Base-by-base conservation (phyloP, 2,113 vertebrate genomes). In the Corapipo altera region DNA sequence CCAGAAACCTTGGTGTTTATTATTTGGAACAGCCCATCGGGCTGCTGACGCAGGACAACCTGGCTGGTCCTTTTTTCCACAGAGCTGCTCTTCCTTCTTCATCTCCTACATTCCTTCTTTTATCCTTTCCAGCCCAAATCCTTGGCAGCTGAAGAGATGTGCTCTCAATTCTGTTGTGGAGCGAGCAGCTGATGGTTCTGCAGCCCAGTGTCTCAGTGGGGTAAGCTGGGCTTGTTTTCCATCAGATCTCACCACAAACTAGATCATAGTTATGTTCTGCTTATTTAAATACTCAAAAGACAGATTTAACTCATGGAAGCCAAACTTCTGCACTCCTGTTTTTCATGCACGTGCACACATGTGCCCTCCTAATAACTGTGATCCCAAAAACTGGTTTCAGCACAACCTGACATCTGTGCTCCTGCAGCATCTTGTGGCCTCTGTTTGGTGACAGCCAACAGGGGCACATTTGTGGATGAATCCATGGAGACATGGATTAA, bases 311-410 rank as follows among this genome's bases (percentile, higher is more conserved):
- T 43, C 39, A 18, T 0, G 1, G 18, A 86, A 61, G 20, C 5
- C 11, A 51, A 51, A 64, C 6, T 79, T 69, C 27, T 2, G 3
- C 22, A 18, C 18, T 76, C 6, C 24, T 33, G 16, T 37, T 72
- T 72, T 37, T 51, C 4, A 10, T 24, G 23, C 33, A 30, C 0
- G 0, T 75, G 27, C 30, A 58, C 22, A 58, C 22, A 0, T 1
- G 1, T 32, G 26, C 22, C 30, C 22, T 89, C 41, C 30, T 57
- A n/a, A 15, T 39, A 46, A 55, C 59, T 11, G 4, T 6, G 35
- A 66, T 32, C 64, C 10, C 9, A 30, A 26, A 51, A 79, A 30
- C 5, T 55, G 66, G 26, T 65, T 41, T 59, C 49, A 65, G 59
- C 80, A 70, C 17, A 52, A 27, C 32, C 24, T 73, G 28, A 46